These are phyloP conservation scores for Aramus guarauna DNA, from an alignment of 2,113 vertebrate species.

Conservation along the genomic window DNA sequence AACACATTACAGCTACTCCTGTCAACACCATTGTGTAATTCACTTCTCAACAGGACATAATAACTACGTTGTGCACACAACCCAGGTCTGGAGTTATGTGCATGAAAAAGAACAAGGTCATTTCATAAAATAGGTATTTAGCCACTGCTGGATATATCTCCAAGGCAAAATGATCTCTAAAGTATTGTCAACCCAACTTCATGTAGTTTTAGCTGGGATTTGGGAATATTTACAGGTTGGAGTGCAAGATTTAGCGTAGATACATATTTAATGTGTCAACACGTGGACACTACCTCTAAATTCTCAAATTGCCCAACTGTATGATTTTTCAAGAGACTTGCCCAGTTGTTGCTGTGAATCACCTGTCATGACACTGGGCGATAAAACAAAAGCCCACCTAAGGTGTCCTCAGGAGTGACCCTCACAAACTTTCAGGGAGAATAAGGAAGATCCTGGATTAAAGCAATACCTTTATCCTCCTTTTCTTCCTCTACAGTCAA, in stretches of 20 bases:
- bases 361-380: background rate
- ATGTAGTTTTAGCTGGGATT: background rate
- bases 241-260: background rate
- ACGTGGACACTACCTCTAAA: background rate
- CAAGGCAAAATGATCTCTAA: background rate
- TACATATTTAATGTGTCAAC: background rate
- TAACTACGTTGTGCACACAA: fast-evolving
- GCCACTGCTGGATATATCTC: background rate
- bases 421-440: background rate
- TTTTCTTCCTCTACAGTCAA: background rate
- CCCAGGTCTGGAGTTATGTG: background rate
- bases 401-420: background rate
- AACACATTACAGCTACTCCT: background rate
- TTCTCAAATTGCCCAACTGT: background rate
- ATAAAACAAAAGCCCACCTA: background rate
- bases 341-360: background rate
- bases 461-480: background rate
- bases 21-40: background rate
- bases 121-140: background rate
- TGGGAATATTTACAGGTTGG: background rate
- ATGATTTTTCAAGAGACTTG: background rate
- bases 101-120: background rate
- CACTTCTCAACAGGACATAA: background rate
- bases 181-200: background rate
- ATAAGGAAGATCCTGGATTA: background rate